Percentiles rank a stretch among this genome's conserved stretches.
These are phyloP conservation scores for Alouatta palliata DNA, from an alignment of 2,113 vertebrate species.

Conservation along the genomic window DNA sequence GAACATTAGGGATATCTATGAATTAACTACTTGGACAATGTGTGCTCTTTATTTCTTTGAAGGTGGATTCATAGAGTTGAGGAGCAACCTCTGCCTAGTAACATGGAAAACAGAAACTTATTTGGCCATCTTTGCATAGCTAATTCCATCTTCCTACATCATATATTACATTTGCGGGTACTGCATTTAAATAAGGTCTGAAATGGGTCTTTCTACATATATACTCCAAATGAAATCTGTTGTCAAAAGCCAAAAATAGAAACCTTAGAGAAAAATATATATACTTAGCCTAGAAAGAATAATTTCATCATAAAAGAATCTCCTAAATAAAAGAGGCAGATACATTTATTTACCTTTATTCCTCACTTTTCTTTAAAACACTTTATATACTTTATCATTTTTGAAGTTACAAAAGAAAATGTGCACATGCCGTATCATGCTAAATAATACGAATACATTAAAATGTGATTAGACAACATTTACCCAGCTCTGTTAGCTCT, in stretches of 20 bases:
- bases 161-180: neutral
- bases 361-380: neutral
- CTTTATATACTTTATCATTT: neutral
- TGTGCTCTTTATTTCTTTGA: neutral
- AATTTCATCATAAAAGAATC: neutral
- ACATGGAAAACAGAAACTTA: neutral
- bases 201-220: neutral
- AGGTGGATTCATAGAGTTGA: neutral
- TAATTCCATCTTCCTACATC: neutral
- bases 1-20: neutral
- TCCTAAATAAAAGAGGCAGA: neutral
- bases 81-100: neutral
- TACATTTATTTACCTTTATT: neutral
- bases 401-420: slow-evolving; percentile 31
- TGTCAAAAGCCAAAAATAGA: slow-evolving; percentile 11
- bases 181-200: neutral
- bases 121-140: neutral
- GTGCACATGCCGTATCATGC: neutral
- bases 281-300: neutral
- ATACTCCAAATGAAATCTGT: neutral
- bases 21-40: neutral
- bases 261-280: neutral
- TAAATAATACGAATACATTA: slow-evolving; percentile 51
- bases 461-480: slow-evolving; percentile 37
- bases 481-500: neutral